Percentiles rank a stretch among this genome's conserved stretches.
phyloP scores from a whole-genome alignment of 92 coral and sea anemone species.

The Epizoanthus scotinus region DNA sequence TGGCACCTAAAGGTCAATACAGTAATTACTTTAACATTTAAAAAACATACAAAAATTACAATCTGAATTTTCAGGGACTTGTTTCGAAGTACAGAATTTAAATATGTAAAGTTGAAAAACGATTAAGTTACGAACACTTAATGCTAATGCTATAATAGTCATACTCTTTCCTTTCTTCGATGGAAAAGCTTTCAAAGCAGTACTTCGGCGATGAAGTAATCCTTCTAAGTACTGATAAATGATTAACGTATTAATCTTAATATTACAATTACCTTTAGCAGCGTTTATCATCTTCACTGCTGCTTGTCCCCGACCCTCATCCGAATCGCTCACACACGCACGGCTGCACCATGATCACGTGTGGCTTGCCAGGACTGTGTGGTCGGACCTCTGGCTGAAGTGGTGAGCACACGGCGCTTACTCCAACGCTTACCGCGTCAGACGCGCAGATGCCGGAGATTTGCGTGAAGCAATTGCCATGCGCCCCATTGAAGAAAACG shows the following conservation, averaged over 20 bases:
- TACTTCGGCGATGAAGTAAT: no score
- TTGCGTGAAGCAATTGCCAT: constrained; percentile 8
- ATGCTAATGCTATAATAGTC: no score
- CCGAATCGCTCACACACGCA: neutral
- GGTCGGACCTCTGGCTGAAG: neutral
- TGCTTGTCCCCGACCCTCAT: neutral
- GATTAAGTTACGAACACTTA: no score
- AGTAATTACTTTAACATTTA: no score
- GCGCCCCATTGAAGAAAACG: constrained; percentile 41
- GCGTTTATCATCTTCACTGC: constrained; percentile 13
- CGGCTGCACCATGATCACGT: constrained; percentile 4
- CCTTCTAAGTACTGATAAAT: neutral
- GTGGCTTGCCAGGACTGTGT: neutral
- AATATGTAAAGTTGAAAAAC: no score
- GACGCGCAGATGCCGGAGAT: neutral
- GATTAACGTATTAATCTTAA: no score
- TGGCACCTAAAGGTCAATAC: no score
- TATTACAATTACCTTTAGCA: neutral
- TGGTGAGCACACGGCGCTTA: neutral
- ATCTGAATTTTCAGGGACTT: no score
- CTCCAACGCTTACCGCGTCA: neutral
- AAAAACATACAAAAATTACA: no score
- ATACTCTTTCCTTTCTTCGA: no score
- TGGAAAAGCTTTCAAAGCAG: no score
- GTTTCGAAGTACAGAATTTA: no score